Base-by-base conservation (phyloP, 1,140 invertebrate genomes). In the Holcopasites calliopsidis region DNA sequence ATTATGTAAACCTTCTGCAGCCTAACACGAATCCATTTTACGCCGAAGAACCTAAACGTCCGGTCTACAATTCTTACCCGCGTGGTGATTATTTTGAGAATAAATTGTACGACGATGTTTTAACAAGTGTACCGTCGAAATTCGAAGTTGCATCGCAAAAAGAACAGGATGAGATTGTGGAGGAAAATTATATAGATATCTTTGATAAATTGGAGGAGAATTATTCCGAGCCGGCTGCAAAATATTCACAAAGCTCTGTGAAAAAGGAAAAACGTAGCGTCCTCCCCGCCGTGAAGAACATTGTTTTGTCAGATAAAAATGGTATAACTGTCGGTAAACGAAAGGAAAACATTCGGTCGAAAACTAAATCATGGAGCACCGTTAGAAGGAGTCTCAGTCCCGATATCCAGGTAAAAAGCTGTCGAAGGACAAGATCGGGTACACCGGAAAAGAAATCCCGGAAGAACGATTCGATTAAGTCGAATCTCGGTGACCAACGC, bases 341-440 rank as follows among this genome's bases (percentile, higher is more conserved):
- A 10, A 35, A 21, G n/a, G 70, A 52, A 18, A 52, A 18, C 18
- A n/a, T 23, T 23, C 47, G 58, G 54, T 16, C 33, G 26, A 64
- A 55, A 31, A n/a, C 49, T 6, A 65, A 65, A 23, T 65, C 71
- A 18, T 44, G 49, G 3, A 65, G 21, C 3, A 21, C 71, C 1
- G 3, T 54, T 8, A 28, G 28, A 7, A 44, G 61, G 18, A 54
- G 5, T 31, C 28, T 18, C 0, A 54, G 54, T 3, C 18, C 31
- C 8, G 49, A 65, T 40, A 40, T 11, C 0, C 5, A 5, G 8
- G 3, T 31, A 13, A 55, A 35, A 40, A 8, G 44, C 28, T 1
- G 7, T 35, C 31, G 38, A 13, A 47, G 3, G 42, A 38, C 21
- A 3, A 66, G 50, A 38, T 47, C 61, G 0, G 28, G 18, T 38